Evolutionary conservation across 2,113 vertebrate genomes (phyloP).

Genomic region (Neolamprologus sp.): DNA sequence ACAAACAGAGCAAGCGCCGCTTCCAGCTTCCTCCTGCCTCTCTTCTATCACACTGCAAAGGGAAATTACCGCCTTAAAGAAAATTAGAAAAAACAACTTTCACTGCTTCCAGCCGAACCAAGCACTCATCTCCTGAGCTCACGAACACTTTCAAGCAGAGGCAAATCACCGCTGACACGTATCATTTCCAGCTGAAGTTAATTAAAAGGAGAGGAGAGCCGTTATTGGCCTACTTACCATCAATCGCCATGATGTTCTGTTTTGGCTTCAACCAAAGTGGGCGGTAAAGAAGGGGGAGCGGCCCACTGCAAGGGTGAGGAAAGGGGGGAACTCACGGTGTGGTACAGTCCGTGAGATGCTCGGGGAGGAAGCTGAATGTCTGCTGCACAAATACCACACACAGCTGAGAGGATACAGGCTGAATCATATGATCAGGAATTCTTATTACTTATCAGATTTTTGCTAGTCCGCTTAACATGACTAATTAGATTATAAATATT

Average conservation of each 20-base stretch:
- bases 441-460: not conserved
- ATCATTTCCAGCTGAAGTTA: slow-evolving; percentile 14
- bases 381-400: not conserved
- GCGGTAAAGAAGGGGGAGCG: slow-evolving; percentile 50
- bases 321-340: not conserved
- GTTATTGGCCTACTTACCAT: slow-evolving; percentile 87
- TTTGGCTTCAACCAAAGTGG: slow-evolving; percentile 73
- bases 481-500: not conserved
- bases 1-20: not conserved
- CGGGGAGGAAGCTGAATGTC: not conserved
- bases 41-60: not conserved
- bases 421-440: not conserved
- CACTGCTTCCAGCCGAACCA: not conserved
- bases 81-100: not conserved
- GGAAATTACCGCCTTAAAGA: not conserved
- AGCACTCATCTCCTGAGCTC: not conserved
- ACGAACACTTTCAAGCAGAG: not conserved
- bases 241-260: slow-evolving; percentile 90
- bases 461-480: not conserved
- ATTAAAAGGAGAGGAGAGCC: slow-evolving; percentile 41
- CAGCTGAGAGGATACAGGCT: not conserved
- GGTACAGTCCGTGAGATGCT: slow-evolving; percentile 39
- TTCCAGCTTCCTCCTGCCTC: not conserved
- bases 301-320: not conserved
- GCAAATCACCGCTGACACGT: not conserved